Conservation (phyloP, 2,888 invertebrate species). For the Glaucopsyche alexis region DNA sequence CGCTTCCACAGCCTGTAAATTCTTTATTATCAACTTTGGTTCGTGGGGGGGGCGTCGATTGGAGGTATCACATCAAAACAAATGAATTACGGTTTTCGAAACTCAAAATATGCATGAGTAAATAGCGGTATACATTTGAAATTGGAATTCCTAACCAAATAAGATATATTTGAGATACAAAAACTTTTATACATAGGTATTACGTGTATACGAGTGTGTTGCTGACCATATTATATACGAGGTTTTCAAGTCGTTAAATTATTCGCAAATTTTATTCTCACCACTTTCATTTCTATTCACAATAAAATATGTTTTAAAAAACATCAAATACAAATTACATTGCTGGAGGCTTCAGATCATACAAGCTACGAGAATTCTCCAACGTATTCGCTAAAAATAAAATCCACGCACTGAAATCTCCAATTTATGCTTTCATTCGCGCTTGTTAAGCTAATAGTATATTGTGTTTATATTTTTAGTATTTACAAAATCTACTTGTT, state of each 20-base stretch:
- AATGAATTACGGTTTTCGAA: no score
- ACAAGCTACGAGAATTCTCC: not conserved
- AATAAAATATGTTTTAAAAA: constrained; percentile 1
- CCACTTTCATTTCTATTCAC: constrained; percentile 13
- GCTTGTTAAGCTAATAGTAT: constrained; percentile 6
- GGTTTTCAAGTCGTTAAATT: not conserved
- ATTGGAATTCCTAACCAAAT: no score
- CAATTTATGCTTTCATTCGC: not conserved
- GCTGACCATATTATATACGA: no score
- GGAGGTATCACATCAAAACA: no score
- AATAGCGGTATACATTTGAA: no score
- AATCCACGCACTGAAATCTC: constrained; percentile 6
- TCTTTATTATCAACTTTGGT: no score
- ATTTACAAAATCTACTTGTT: not conserved
- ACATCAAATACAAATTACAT: not conserved
- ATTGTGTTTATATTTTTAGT: not conserved
- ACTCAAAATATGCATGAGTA: no score
- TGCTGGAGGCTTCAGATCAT: not conserved
- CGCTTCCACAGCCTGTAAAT: no score
- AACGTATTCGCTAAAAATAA: constrained; percentile 5
- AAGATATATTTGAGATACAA: no score
- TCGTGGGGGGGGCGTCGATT: no score
- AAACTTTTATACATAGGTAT: no score
- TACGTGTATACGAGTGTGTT: no score
- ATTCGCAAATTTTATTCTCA: not conserved